phyloP scores from a whole-genome alignment of 2,797 vertebrate genomes.

The Clarias platycephalus region DNA sequence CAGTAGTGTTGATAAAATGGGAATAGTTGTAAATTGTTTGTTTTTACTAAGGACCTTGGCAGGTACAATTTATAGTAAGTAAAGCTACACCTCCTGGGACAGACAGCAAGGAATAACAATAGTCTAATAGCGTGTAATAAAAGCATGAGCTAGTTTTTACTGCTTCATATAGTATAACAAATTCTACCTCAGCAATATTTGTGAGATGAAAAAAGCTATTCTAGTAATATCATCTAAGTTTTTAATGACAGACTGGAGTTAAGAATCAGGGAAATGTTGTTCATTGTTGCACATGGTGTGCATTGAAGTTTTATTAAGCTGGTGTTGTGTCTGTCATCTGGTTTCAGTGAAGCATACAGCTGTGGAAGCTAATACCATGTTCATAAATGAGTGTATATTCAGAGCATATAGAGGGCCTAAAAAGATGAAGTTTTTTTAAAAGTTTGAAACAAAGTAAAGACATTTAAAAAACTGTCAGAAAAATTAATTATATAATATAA shows the following conservation, averaged over 20 bases:
- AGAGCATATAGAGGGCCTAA: not conserved
- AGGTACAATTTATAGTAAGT: not conserved
- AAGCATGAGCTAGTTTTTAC: too few species aligned
- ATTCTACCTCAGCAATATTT: not conserved
- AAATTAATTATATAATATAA: not conserved
- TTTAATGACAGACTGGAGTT: not conserved
- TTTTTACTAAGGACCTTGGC: not conserved
- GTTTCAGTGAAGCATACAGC: not conserved
- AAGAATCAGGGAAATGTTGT: not conserved
- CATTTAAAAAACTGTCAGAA: not conserved
- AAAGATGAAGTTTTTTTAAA: not conserved
- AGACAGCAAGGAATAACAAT: too few species aligned
- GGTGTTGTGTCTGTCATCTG: not conserved
- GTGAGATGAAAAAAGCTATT: not conserved
- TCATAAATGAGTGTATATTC: not conserved
- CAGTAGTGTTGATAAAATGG: not conserved
- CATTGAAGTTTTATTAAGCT: not conserved
- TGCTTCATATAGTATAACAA: not conserved
- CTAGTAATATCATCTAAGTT: not conserved
- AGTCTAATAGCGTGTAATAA: too few species aligned
- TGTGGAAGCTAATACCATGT: not conserved
- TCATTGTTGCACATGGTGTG: not conserved
- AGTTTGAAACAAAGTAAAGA: not conserved
- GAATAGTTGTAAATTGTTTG: not conserved
- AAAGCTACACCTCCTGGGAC: too few species aligned